These are phyloP conservation scores for Cantharis flavilabris DNA, from an alignment of 2,888 invertebrate genomes.

Conservation along the genomic window DNA sequence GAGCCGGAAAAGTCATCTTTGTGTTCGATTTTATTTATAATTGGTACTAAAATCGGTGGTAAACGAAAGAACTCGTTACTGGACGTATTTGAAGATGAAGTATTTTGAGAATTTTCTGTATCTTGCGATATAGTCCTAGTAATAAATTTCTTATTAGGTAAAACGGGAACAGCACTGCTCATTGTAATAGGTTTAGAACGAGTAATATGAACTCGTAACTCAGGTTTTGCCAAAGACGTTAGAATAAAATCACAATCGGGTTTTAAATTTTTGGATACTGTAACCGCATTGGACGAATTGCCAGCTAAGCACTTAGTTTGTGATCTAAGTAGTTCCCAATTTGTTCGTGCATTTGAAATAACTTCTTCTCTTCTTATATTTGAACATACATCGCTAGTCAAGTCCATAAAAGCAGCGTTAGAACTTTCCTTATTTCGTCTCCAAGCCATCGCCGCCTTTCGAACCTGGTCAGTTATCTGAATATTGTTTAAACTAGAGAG, in stretches of 20 bases:
- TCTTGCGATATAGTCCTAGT: conserved; percentile 38
- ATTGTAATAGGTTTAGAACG: conserved; percentile 19
- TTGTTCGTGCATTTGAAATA: conserved; percentile 84
- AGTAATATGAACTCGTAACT: conserved; percentile 15
- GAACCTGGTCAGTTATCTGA: conserved; percentile 79
- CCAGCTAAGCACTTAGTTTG: conserved; percentile 62
- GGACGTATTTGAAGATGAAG: conserved; percentile 55
- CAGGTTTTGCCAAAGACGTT: conserved; percentile 49
- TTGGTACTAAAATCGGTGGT: conserved; percentile 73
- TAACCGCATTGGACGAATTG: conserved; percentile 47
- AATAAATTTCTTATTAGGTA: conserved; percentile 60
- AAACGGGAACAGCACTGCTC: conserved; percentile 48
- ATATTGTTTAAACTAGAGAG: conserved; percentile 75
- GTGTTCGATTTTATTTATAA: conserved; percentile 66
- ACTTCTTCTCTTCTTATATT: conserved; percentile 78
- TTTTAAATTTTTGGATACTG: conserved; percentile 48
- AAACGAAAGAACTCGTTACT: conserved; percentile 65
- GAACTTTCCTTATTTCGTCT: conserved; percentile 75
- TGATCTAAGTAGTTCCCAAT: conserved; percentile 80
- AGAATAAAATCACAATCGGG: conserved; percentile 54
- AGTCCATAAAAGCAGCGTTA: conserved; percentile 68
- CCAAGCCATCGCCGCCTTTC: conserved; percentile 81
- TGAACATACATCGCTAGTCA: conserved; percentile 61
- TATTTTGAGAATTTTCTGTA: conserved; percentile 66
- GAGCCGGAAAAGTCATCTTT: conserved; percentile 36